These are phyloP conservation scores for Metopia argyrocephala DNA, from an alignment of 2,888 invertebrate species.

Conservation along the genomic window DNA sequence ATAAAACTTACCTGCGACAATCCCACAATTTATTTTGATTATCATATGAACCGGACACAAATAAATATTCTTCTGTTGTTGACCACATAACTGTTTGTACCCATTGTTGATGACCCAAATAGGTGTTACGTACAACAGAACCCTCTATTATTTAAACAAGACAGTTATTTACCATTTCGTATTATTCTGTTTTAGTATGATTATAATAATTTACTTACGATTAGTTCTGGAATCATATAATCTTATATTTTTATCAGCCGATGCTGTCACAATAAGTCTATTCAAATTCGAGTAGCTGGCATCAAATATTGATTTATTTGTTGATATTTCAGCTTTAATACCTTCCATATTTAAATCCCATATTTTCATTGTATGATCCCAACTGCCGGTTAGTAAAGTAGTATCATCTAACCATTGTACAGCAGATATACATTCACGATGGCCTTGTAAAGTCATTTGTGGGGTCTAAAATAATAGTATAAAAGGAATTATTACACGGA, in stretches of 20 bases:
- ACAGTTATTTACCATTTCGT: background rate
- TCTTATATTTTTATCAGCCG: constrained; percentile 93
- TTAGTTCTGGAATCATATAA: constrained; percentile 94
- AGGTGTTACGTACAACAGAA: constrained; percentile 90
- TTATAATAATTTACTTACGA: constrained; percentile 80
- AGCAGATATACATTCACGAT: constrained; percentile 92
- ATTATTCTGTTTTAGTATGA: background rate
- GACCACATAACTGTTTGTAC: constrained; percentile 95
- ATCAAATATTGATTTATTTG: constrained; percentile 94
- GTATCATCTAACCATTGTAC: constrained; percentile 90
- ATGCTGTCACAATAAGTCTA: constrained; percentile 88
- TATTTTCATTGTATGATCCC: constrained; percentile 96
- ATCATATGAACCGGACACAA: constrained; percentile 96
- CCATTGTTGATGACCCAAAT: constrained; percentile 92
- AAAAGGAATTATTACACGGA: no score
- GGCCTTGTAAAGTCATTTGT: constrained; percentile 92
- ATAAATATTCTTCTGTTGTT: constrained; percentile 87
- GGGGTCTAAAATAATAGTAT: constrained; percentile 82
- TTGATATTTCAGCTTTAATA: constrained; percentile 89
- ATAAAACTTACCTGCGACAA: constrained; percentile 84
- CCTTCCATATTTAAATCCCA: constrained; percentile 95
- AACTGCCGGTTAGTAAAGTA: constrained; percentile 91
- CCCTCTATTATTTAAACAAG: constrained; percentile 83
- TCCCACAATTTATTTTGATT: constrained; percentile 97
- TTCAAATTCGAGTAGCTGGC: constrained; percentile 89